Evolutionary conservation across 2,113 vertebrate species (phyloP).

Genomic region (Cygnus atratus): DNA sequence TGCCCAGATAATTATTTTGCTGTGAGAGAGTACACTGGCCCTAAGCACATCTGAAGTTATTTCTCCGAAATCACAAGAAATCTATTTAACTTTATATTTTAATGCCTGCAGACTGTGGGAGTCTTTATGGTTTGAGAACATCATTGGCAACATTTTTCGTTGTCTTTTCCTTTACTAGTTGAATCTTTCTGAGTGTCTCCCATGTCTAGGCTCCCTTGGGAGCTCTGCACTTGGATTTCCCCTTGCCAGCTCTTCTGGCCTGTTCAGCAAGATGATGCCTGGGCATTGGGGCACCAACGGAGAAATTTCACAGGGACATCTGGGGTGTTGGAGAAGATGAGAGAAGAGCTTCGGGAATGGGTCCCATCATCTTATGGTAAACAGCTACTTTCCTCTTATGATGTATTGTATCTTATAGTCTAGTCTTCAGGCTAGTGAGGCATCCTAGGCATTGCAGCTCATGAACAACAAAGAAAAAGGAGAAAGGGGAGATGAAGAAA

Average conservation of each 20-base stretch:
- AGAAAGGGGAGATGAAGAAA: not conserved
- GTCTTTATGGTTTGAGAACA: not conserved
- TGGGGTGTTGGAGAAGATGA: not conserved
- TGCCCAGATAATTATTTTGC: not conserved
- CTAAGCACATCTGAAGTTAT: not conserved
- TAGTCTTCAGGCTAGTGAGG: not conserved
- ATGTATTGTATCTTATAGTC: not conserved
- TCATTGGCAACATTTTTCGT: not conserved
- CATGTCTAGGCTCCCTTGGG: not conserved
- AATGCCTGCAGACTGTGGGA: not conserved
- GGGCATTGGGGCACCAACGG: not conserved
- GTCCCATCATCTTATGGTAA: not conserved
- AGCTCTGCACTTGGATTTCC: not conserved
- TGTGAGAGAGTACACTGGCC: not conserved
- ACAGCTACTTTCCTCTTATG: not conserved
- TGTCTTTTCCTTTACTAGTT: not conserved
- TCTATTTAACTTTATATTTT: not conserved
- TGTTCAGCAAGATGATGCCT: not conserved
- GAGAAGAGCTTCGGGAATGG: not conserved
- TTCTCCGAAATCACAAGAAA: not conserved
- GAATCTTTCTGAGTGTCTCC: not conserved
- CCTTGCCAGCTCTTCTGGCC: not conserved
- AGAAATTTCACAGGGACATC: not conserved
- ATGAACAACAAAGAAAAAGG: not conserved
- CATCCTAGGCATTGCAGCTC: not conserved